Evolutionary conservation across 2,888 invertebrate species (phyloP).

Genomic region (Drosophila pullipes): DNA sequence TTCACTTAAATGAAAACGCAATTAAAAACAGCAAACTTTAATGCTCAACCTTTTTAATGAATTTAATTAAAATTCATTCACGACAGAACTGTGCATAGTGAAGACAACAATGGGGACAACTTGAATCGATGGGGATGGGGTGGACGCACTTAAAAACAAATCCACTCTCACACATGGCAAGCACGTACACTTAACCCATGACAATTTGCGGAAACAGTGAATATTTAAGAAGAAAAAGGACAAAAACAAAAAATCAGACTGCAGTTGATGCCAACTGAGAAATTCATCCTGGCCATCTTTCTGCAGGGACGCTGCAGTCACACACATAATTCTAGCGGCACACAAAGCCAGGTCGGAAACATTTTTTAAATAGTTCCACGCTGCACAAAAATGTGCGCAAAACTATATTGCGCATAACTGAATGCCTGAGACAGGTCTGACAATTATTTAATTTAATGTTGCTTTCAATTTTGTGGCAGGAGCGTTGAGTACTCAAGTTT

Average conservation of each 20-base stretch:
- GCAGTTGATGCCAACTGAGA: slow-evolving; percentile 16
- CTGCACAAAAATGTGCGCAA: slow-evolving; percentile 40
- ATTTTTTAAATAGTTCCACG: slow-evolving; percentile 53
- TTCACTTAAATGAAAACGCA: slow-evolving; percentile 13
- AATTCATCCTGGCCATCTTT: slow-evolving; percentile 21
- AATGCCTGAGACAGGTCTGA: slow-evolving; percentile 53
- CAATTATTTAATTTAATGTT: slow-evolving; percentile 77
- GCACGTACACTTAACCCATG: slow-evolving; percentile 57
- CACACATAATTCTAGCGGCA: slow-evolving; percentile 9
- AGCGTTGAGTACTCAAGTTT: slow-evolving; percentile 43
- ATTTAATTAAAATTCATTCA: slow-evolving; percentile 70
- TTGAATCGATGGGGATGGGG: background rate
- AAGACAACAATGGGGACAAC: slow-evolving; percentile 10
- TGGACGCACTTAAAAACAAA: slow-evolving; percentile 13
- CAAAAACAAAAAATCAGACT: slow-evolving; percentile 8
- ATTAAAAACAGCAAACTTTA: slow-evolving; percentile 1
- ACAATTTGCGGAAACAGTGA: slow-evolving; percentile 72
- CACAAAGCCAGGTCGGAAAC: slow-evolving; percentile 33
- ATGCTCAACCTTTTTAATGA: slow-evolving; percentile 46
- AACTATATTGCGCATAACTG: slow-evolving; percentile 68
- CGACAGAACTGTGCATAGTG: slow-evolving; percentile 31
- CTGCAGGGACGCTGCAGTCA: slow-evolving; percentile 29
- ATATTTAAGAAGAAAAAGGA: slow-evolving; percentile 14
- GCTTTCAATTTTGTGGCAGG: slow-evolving; percentile 41
- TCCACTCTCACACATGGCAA: slow-evolving; percentile 41